Evolutionary conservation across 2,797 vertebrate genomes (phyloP), one percentile per base, ranked within the genome.

Genomic region (Cossypha niveicapilla): DNA sequence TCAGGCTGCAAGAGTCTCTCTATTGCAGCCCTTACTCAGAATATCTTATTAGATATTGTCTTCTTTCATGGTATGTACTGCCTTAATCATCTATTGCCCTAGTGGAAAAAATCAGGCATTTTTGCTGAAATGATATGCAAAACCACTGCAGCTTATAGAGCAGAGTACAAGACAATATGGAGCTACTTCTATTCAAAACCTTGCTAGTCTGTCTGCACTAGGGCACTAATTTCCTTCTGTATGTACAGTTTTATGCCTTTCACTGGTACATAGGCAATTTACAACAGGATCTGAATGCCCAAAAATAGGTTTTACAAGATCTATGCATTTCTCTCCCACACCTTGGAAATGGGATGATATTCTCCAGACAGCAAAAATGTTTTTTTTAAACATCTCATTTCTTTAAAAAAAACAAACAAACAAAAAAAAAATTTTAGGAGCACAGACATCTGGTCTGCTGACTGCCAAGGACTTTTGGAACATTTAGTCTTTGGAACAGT

Each of bases 141-240:
- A 84, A 1, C 1, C 18, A 39, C 11, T 72, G 13, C 10, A 16
- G 7, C 16, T 51, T 41, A 45, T 9, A 62, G 67, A 73, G 39
- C 6, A 62, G 14, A 54, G 10, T 32, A 8, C 9, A 14, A 3
- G 1, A 39, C 4, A 47, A 48, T 45, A 41, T 3, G 1, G 23
- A 73, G 13, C 24, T 57, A 17, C 10, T 32, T 77, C 7, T 1
- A 1, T 63, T 45, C 35, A 85, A 83, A 89, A 62, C 54, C 42
- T 70, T 63, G 13, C 5, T 68, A 32, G 7, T 57, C 25, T 72
- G 25, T 47, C 25, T 47, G 21, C 27, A 44, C 19, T 17, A 66
- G 24, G 27, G 27, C 11, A 17, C 18, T 34, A 18, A 51, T 80
- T 86, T 88, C 34, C 51, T 35, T 47, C 50, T 32, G 44, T 10